Conservation (phyloP, 2,888 invertebrate genomes). For the Osmoderma eremita region DNA sequence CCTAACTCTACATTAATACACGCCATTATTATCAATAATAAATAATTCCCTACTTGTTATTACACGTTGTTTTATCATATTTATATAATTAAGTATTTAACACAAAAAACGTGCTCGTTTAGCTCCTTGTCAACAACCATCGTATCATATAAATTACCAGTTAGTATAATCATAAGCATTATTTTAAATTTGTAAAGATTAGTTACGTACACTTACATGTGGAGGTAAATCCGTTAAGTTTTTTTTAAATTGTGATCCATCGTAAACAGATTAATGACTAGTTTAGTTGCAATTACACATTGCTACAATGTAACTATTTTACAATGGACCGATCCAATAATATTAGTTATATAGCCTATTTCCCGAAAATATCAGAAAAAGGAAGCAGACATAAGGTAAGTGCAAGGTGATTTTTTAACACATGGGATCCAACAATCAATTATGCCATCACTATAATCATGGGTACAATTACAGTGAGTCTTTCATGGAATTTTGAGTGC, state of each 20-base stretch:
- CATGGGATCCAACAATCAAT: too few relatives aligned
- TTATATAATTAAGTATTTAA: constrained; percentile 10
- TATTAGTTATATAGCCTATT: too few relatives aligned
- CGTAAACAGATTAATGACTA: neutral
- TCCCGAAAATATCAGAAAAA: too few relatives aligned
- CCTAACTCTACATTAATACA: neutral
- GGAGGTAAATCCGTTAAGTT: constrained; percentile 37
- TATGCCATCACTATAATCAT: too few relatives aligned
- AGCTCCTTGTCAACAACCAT: constrained; percentile 7
- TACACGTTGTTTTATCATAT: constrained; percentile 15
- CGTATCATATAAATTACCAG: neutral
- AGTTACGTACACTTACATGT: constrained; percentile 39
- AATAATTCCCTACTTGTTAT: constrained; percentile 6
- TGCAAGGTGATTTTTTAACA: too few relatives aligned
- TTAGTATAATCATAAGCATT: constrained; percentile 28
- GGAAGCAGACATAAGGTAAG: too few relatives aligned
- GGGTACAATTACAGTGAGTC: too few relatives aligned
- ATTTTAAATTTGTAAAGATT: constrained; percentile 14
- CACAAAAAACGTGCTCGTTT: constrained; percentile 5
- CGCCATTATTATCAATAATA: too few relatives aligned
- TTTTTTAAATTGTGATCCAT: constrained; percentile 2
- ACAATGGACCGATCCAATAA: neutral
- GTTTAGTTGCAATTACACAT: neutral
- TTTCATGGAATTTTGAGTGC: too few relatives aligned
- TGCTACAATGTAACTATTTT: neutral